Base-by-base conservation (phyloP, 2,113 vertebrate species). In the Elephas maximus region DNA sequence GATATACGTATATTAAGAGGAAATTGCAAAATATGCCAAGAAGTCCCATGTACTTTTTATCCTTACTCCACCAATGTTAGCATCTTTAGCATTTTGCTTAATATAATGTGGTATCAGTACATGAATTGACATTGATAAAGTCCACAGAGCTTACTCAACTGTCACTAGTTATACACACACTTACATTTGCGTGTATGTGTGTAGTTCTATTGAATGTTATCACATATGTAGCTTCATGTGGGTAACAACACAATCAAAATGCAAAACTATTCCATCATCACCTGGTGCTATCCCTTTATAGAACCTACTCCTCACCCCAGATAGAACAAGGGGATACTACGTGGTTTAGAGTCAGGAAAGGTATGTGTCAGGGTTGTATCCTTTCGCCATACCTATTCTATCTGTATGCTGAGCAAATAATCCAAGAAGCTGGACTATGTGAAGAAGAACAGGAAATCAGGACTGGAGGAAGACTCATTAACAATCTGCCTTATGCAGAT, bases 11-110 rank as follows among this genome's bases (percentile, higher is more conserved):
- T 15, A 57, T 3, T 57, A 57, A 67, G 18, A 53, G 33, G 18
- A 90, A 74, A 28, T 62, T 87, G n/a, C 60, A 77, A 87, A 48
- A 53, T 53, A 2, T 78, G 2, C 48, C 1, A 57, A 57, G 15
- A 57, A 3, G 53, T 57, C 53, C 53, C 53, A 57, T 57, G 53
- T 57, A 12, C 53, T 15, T 12, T 65, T 41, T 7, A n/a, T 17
- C 1, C 4, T 2, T 6, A 1, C 7, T 51, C 12, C 45, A 5
- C 23, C 37, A 60, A 0, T 20, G 20, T 67, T 65, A 79, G 2
- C 18, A 51, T 92, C 37, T 57, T 57, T 57, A 57, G 53, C 11
- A 57, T 57, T 8, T 77, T 65, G 30, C 30, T 51, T 73, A 86
- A 79, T 87, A 8, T 23, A 63, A 1, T 53, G 23, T 8, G 37